A percentile compares a stretch with the other conserved stretches of the same genome.
Conservation (phyloP, 2,888 invertebrate species). For the Pedicia rivosa region DNA sequence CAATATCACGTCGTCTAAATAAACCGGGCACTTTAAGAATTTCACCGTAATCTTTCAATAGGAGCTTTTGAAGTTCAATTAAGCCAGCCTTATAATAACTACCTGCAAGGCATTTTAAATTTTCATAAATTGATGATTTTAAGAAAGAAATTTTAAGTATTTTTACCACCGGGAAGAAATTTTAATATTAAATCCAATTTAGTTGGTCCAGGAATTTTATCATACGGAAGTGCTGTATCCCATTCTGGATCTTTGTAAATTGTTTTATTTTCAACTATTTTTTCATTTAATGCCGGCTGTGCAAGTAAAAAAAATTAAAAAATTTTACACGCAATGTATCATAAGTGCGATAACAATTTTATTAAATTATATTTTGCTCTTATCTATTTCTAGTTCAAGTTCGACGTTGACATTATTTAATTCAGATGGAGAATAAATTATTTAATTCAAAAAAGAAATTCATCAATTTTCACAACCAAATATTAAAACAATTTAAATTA, state of each 20-base stretch:
- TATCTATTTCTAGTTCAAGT: too few species aligned
- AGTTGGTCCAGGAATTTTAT: constrained; percentile 17
- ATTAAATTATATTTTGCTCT: too few species aligned
- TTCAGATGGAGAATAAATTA: too few species aligned
- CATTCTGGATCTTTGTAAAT: constrained; percentile 16
- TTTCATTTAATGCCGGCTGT: constrained; percentile 4
- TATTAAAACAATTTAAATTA: too few species aligned
- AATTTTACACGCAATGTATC: too few species aligned
- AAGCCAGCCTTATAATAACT: not conserved
- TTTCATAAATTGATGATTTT: not conserved
- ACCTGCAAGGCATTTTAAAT: too few species aligned
- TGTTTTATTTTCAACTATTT: constrained; percentile 1
- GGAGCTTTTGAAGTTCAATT: too few species aligned
- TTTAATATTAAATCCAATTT: constrained; percentile 11
- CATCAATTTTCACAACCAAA: too few species aligned
- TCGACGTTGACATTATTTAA: too few species aligned
- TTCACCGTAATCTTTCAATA: constrained; percentile 7
- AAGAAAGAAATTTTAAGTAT: not conserved
- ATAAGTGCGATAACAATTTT: too few species aligned
- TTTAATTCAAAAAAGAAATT: too few species aligned
- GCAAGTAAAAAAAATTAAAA: constrained; percentile 8
- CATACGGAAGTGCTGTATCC: constrained; percentile 18
- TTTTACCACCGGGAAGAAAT: constrained; percentile 20
- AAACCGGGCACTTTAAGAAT: constrained; percentile 7
- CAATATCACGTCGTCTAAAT: constrained; percentile 6